phyloP scores from a whole-genome alignment of 2,888 invertebrate genomes.

The Criorhina ranunculi region DNA sequence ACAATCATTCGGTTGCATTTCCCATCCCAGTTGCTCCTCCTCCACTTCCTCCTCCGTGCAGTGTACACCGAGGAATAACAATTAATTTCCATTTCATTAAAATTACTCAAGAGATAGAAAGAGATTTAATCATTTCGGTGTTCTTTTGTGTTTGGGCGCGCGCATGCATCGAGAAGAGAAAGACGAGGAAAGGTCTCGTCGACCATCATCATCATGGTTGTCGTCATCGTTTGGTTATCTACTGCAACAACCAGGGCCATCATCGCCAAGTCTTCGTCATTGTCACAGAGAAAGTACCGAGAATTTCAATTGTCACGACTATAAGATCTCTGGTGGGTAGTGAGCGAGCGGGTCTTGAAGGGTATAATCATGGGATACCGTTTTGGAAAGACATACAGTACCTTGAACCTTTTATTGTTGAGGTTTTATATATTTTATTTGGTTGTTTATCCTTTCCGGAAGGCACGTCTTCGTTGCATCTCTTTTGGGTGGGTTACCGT shows the following conservation, averaged over 20 bases:
- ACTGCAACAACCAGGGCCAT: slow-evolving; percentile 44
- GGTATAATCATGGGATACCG: slow-evolving; percentile 29
- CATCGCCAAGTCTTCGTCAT: slow-evolving; percentile 47
- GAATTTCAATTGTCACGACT: slow-evolving; percentile 73
- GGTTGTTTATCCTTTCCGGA: slow-evolving; percentile 52
- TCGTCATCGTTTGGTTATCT: slow-evolving; percentile 20
- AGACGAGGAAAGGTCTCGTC: slow-evolving; percentile 38
- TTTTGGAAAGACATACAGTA: slow-evolving; percentile 36
- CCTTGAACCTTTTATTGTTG: slow-evolving; percentile 70
- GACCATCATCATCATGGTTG: slow-evolving; percentile 17
- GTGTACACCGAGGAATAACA: slow-evolving; percentile 51
- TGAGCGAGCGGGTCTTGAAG: slow-evolving; percentile 15
- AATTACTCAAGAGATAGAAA: slow-evolving; percentile 35
- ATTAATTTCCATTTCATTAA: slow-evolving; percentile 75
- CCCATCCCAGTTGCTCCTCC: slow-evolving; percentile 9
- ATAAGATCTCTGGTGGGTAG: slow-evolving; percentile 31
- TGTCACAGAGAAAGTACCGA: slow-evolving; percentile 72
- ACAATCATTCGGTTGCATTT: slow-evolving; percentile 54
- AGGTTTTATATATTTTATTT: slow-evolving; percentile 28
- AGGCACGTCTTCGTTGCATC: slow-evolving; percentile 62
- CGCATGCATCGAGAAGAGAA: not conserved
- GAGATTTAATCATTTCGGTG: slow-evolving; percentile 57
- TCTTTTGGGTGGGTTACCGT: slow-evolving; percentile 46
- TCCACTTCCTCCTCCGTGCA: not conserved
- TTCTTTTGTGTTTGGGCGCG: slow-evolving; percentile 44